Evolutionary conservation across 2,797 vertebrate genomes (phyloP).

Genomic region (Alca torda): DNA sequence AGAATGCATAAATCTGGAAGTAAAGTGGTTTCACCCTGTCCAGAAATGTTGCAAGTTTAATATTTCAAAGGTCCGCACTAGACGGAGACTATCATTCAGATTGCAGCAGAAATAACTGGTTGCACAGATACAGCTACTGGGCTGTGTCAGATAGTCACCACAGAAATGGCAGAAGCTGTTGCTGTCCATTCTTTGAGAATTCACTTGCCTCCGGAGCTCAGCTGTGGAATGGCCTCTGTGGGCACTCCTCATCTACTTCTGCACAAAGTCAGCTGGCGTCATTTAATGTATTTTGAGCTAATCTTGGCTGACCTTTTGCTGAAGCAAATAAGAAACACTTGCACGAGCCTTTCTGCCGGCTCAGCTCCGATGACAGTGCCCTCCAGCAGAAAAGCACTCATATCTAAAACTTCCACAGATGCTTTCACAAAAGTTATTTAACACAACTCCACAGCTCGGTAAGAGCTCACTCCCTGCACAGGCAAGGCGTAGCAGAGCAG

Average conservation of each 20-base stretch:
- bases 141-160: not conserved
- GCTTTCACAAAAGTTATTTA: not conserved
- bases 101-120: not conserved
- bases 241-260: not conserved
- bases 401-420: not conserved
- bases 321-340: slow-evolving; percentile 7
- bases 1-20: not conserved
- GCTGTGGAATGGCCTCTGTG: not conserved
- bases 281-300: not conserved
- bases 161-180: not conserved
- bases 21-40: not conserved
- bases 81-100: not conserved
- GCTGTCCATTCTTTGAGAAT: not conserved
- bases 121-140: not conserved
- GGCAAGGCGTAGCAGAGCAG: not conserved
- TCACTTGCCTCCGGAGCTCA: not conserved
- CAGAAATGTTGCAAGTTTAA: not conserved
- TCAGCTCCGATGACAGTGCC: not conserved
- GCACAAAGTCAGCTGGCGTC: not conserved
- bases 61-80: not conserved
- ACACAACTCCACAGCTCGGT: not conserved
- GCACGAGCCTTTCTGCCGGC: not conserved
- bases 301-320: slow-evolving; percentile 28
- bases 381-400: not conserved
- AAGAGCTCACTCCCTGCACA: not conserved